phyloP scores from a whole-genome alignment of 35 echinoderm and acorn worm genomes.

The Lytechinus pictus region DNA sequence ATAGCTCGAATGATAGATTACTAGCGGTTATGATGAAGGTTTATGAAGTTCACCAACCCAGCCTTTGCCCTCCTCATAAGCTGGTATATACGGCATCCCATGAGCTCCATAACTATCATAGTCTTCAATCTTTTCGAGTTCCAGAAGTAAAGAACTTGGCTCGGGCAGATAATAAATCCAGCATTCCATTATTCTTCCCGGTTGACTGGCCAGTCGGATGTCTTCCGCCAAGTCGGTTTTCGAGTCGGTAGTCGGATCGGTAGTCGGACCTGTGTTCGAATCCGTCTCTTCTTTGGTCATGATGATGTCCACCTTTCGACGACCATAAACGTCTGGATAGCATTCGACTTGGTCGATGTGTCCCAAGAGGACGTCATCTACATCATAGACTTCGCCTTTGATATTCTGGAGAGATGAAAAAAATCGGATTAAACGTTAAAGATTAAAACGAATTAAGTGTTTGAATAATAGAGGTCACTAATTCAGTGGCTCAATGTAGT shows the following conservation, averaged over 20 bases:
- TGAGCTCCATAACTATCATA: background rate
- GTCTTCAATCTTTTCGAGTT: background rate
- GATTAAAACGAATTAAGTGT: too few species aligned
- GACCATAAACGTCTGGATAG: background rate
- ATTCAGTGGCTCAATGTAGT: too few species aligned
- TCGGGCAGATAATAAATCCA: background rate
- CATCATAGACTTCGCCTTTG: background rate
- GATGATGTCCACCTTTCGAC: background rate
- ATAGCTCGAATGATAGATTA: too few species aligned
- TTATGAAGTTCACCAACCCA: background rate
- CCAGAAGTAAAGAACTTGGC: background rate
- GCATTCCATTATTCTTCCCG: background rate
- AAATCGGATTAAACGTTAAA: background rate
- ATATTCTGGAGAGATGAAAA: background rate
- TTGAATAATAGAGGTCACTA: too few species aligned
- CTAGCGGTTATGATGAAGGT: background rate
- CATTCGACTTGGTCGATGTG: background rate
- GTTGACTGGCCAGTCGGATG: background rate
- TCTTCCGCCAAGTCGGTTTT: background rate
- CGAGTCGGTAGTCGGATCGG: background rate
- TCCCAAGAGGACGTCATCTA: background rate
- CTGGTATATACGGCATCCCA: background rate
- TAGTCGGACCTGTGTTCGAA: background rate
- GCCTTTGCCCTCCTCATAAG: background rate
- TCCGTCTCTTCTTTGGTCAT: background rate